Evolutionary conservation across 1,140 invertebrate genomes (phyloP).

Genomic region (Drosophila auraria): DNA sequence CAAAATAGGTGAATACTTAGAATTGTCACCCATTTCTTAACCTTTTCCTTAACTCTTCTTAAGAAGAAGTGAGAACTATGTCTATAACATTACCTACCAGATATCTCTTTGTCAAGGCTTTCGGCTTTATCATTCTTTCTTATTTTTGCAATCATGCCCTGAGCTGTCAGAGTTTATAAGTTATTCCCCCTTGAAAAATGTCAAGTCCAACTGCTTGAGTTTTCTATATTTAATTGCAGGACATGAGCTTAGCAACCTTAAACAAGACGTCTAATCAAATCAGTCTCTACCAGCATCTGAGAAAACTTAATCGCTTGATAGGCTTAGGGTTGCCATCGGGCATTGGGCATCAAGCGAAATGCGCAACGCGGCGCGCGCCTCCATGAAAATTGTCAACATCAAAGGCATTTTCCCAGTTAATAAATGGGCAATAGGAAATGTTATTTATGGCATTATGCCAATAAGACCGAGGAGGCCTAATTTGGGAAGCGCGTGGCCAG

Average conservation of each 20-base stretch:
- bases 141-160: neutral
- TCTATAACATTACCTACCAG: no score
- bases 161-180: neutral
- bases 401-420: conserved; percentile 79
- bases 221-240: conserved; percentile 56
- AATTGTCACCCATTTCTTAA: neutral
- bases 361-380: conserved; percentile 56
- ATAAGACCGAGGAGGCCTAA: conserved; percentile 68
- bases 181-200: conserved; percentile 10
- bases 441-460: conserved; percentile 74
- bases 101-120: no score
- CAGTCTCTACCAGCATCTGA: conserved; percentile 41
- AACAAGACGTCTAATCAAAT: conserved; percentile 70
- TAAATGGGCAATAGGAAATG: conserved; percentile 62
- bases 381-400: conserved; percentile 71
- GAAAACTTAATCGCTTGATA: conserved; percentile 73
- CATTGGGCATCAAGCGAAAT: conserved; percentile 14
- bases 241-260: conserved; percentile 71
- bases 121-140: neutral
- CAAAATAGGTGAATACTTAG: no score
- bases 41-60: neutral
- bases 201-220: neutral
- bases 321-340: conserved; percentile 56
- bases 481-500: conserved; percentile 68
- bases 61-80: neutral